phyloP scores from a whole-genome alignment of 2,797 vertebrate genomes.

The Alca torda region DNA sequence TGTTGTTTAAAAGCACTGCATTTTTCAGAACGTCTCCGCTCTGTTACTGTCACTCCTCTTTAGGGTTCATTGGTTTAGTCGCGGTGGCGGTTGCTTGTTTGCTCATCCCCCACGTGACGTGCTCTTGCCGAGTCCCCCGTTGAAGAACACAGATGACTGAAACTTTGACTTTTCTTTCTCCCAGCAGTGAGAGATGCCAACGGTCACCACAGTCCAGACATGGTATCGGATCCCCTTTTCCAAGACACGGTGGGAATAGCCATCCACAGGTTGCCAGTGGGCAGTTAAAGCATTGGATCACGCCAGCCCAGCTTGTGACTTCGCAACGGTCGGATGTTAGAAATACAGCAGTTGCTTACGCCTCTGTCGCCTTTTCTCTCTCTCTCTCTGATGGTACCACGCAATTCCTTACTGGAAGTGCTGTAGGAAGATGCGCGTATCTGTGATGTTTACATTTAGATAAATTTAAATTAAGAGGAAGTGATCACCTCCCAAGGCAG shows the following conservation, averaged over 20 bases:
- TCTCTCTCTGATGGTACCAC: slow-evolving; percentile 17
- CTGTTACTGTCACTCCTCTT: slow-evolving; percentile 21
- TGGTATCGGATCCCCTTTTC: slow-evolving; percentile 36
- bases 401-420: slow-evolving; percentile 58
- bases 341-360: slow-evolving; percentile 12
- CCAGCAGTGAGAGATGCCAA: slow-evolving; percentile 44
- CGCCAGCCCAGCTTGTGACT: slow-evolving; percentile 30
- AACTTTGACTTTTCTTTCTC: slow-evolving; percentile 38
- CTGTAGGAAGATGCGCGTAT: slow-evolving; percentile 34
- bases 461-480: slow-evolving; percentile 53
- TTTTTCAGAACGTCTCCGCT: slow-evolving; percentile 45
- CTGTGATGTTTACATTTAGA: slow-evolving; percentile 7
- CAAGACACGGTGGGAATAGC: slow-evolving; percentile 29
- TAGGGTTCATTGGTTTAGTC: slow-evolving; percentile 54
- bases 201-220: slow-evolving; percentile 41
- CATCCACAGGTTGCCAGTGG: slow-evolving; percentile 43
- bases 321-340: not conserved
- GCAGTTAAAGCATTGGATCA: slow-evolving; percentile 70
- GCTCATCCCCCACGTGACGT: not conserved
- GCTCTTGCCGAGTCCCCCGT: slow-evolving; percentile 28
- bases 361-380: not conserved
- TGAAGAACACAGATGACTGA: slow-evolving; percentile 51
- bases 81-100: not conserved
- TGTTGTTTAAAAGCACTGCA: slow-evolving; percentile 11
- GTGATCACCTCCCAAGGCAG: not conserved